Base-by-base conservation (phyloP, 1,140 invertebrate species). In the Nephotettix cincticeps region DNA sequence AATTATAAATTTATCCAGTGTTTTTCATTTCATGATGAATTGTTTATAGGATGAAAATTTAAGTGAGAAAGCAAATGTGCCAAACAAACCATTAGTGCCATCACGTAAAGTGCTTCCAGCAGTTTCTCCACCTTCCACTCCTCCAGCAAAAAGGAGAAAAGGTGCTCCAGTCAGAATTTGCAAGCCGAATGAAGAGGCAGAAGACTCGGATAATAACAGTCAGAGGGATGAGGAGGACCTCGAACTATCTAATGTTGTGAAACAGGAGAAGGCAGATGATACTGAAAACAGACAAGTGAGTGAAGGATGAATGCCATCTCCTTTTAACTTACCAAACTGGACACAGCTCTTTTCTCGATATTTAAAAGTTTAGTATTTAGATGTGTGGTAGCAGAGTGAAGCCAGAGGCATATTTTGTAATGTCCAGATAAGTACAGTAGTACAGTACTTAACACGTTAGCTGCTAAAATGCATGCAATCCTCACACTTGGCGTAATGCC, bases 61-160 rank as follows among this genome's bases (percentile, higher is more conserved):
- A 11, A 61, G 27, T 27, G 56, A 61, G 9, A 61, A 61, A 61
- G 23, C 67, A 54, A 17, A 27, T 29, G 56, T 54, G 66, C 67
- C 51, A 40, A 56, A 43, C 43, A 73, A 63, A 45, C 29, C 54
- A 19, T 23, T 51, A 23, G 14, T 36, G 51, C 69, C 69, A 61
- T n/a, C 27, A 2, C 1, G 25, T n/a, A 70, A 70, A 64, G 45
- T 47, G 30, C 32, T 69, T 21, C 51, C 63, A 1, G 30, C 65
- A 27, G 45, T 66, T n/a, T 68, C 70, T 19, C 47, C 66, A 1
- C 68, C 70, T 11, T 45, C 72, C n/a, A 61, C 56, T 11, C 45
- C 71, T 32, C 63, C 74, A 1, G 43, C 61, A 0, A 77, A 76
- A 56, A 47, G 75, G 30, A 72, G 72, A 58, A 76, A 76, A 72